A percentile compares a stretch with the other conserved stretches of the same genome.
These are phyloP conservation scores for Eristalinus sepulchralis DNA, from an alignment of 2,888 invertebrate genomes.

Conservation along the genomic window DNA sequence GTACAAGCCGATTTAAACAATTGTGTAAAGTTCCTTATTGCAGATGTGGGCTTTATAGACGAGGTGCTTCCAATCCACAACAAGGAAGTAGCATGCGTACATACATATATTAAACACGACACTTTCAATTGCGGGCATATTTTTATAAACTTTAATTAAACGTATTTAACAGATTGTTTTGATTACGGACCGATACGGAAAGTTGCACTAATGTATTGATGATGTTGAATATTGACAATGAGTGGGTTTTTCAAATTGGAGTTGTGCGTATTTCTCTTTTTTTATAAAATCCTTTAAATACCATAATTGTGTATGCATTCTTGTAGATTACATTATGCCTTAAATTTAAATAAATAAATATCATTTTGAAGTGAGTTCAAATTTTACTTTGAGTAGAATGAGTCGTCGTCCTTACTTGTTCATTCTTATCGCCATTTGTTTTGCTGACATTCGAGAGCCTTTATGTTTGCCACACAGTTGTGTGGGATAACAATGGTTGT, in stretches of 20 bases:
- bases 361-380: background rate
- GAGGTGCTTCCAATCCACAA: slow-evolving; percentile 26
- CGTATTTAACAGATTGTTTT: background rate
- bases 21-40: background rate
- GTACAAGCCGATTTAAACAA: slow-evolving; percentile 95
- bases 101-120: background rate
- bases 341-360: background rate
- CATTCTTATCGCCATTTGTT: no score
- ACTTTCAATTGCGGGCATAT: slow-evolving; percentile 24
- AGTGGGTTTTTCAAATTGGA: background rate
- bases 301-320: background rate
- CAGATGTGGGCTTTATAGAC: slow-evolving; percentile 12
- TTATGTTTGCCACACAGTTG: no score
- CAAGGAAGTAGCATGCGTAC: slow-evolving; percentile 22
- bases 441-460: no score
- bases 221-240: background rate
- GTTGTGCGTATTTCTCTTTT: background rate
- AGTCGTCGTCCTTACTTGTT: no score
- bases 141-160: background rate
- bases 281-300: background rate
- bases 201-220: background rate
- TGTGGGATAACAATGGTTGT: no score
- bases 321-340: background rate
- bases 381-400: no score
- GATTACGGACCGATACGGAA: background rate